phyloP scores from a whole-genome alignment of 2,797 vertebrate species.

The Pseudotriccus pelzelni region DNA sequence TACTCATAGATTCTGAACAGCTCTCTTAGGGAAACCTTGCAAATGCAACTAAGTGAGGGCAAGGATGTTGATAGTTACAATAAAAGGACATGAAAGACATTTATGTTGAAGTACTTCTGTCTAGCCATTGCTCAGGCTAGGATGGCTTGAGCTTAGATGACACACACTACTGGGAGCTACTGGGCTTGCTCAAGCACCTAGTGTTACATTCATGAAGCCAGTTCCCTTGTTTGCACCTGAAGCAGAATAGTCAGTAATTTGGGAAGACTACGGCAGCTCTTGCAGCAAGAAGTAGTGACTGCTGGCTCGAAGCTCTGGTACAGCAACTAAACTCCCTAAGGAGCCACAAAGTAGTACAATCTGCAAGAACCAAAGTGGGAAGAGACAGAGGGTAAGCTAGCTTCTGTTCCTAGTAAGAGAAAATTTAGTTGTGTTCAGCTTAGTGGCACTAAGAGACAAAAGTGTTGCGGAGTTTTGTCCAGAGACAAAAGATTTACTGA shows the following conservation, averaged over 20 bases:
- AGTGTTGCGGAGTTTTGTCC: rapidly evolving
- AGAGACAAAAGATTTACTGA: background rate
- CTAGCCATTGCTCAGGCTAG: background rate
- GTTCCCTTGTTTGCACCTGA: background rate
- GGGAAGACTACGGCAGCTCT: background rate
- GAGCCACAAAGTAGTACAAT: background rate
- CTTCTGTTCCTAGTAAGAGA: background rate
- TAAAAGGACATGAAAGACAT: background rate
- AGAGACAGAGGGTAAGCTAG: background rate
- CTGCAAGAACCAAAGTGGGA: background rate
- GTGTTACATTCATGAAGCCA: background rate
- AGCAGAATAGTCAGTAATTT: background rate
- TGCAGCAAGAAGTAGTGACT: background rate
- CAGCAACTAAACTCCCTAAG: background rate
- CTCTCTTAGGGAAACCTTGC: background rate
- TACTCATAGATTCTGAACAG: background rate
- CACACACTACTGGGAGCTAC: background rate
- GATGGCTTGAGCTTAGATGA: background rate
- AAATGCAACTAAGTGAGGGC: background rate
- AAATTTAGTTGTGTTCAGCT: background rate
- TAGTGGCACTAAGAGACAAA: background rate
- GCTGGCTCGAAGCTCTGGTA: background rate
- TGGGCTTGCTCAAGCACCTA: background rate
- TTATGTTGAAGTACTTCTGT: background rate
- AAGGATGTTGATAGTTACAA: background rate